Evolutionary conservation across 2,797 vertebrate genomes (phyloP).

Genomic region (Ctenopoma kingsleyae): DNA sequence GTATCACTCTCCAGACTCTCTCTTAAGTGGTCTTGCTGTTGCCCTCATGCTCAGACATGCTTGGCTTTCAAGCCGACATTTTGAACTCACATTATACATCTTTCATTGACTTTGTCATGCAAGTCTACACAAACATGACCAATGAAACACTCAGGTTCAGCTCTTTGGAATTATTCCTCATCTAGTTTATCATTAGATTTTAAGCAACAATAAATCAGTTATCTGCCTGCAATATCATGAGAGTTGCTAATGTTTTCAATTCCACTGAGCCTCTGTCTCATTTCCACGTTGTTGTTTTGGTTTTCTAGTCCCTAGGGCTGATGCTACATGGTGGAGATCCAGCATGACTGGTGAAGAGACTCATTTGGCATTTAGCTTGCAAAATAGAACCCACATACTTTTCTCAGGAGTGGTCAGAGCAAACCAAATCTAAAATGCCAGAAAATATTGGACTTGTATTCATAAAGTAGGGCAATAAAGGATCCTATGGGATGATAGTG

Average conservation of each 20-base stretch:
- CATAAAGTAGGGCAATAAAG: neutral
- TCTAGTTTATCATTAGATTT: constrained; percentile 22
- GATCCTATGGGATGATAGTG: neutral
- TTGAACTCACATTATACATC: constrained; percentile 45
- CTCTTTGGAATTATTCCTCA: constrained; percentile 4
- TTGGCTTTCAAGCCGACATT: constrained; percentile 46
- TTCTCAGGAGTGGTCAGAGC: constrained; percentile 6
- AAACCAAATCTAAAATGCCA: constrained; percentile 13
- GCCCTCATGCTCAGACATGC: constrained; percentile 49
- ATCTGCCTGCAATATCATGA: constrained; percentile 5
- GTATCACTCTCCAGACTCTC: constrained; percentile 72
- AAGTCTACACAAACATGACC: constrained; percentile 24
- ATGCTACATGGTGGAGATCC: neutral
- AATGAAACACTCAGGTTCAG: constrained; percentile 4
- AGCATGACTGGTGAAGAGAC: neutral
- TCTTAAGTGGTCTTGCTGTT: constrained; percentile 77
- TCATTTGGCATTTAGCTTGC: neutral
- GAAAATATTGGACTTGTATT: neutral
- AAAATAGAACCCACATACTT: neutral
- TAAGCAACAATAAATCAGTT: constrained; percentile 9
- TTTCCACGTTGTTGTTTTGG: neutral
- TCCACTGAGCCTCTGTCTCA: neutral
- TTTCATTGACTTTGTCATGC: constrained; percentile 51
- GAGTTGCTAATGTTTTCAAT: neutral
- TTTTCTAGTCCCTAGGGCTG: neutral